Evolutionary conservation across 2,888 invertebrate genomes (phyloP), one percentile per base, ranked within the genome.

Genomic region (Pseudococcus viburni): DNA sequence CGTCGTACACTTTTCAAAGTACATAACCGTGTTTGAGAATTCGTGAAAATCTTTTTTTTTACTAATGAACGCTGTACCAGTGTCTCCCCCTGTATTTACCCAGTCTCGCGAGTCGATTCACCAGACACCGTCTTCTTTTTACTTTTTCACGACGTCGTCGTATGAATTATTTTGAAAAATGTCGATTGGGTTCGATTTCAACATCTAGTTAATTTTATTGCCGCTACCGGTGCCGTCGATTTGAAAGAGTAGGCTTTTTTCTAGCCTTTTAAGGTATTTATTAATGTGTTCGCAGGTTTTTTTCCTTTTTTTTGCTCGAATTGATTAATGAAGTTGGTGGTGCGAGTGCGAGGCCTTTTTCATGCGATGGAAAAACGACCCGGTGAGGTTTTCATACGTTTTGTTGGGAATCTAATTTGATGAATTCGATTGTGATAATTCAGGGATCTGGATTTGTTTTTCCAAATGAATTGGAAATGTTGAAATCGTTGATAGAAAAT

Each of bases 1-100:
- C 80, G 19, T n/a, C 15, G 42, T 68, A 39, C 64, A 64, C 73
- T 86, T 73, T 68, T 80, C 46, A 80, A 88, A 88, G 88, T 88
- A 88, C 86, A 86, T 88, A 88, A 88, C 83, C 88, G 88, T 88
- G 88, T 88, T 88, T 33, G 77, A 80, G 88, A 88, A 88, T 88
- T 88, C 83, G 88, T 33, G n/a, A 83, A 88, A 88, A 88, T 88
- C 80, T 83, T 39, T 77, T 42, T 42, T 42, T 87, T 55, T 83
- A 51, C 88, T 88, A 88, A 88, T 88, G 88, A 88, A 88, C 33
- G 88, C 80, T 46, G 33, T 83, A 73, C 33, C 17, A 17, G 73
- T 33, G 33, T 73, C 33, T 73, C 12, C 73, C 33, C 12, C 19
- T 42, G 8, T 42, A 9, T 42, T 8, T 42, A 1, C 0, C 15